phyloP scores from a whole-genome alignment of 2,888 invertebrate genomes.

The Machimus rusticus region DNA sequence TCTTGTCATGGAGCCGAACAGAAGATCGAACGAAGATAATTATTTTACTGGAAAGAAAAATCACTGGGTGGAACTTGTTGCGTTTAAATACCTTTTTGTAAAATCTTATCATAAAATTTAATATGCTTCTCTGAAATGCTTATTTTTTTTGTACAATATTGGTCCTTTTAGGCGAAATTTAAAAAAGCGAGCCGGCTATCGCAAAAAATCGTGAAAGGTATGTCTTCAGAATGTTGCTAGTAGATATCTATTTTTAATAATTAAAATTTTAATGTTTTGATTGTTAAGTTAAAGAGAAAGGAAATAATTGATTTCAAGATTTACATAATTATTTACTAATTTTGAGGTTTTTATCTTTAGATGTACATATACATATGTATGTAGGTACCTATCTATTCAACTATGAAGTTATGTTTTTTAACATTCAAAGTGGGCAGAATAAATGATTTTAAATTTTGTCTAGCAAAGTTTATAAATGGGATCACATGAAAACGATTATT shows the following conservation, averaged over 20 bases:
- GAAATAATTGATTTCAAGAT: too few species aligned
- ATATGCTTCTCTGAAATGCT: neutral
- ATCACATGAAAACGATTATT: neutral
- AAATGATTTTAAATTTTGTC: neutral
- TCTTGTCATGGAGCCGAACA: neutral
- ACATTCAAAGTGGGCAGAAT: neutral
- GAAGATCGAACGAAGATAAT: neutral
- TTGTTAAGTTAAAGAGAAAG: neutral
- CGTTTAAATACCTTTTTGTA: neutral
- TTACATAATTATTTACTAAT: too few species aligned
- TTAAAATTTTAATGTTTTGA: too few species aligned
- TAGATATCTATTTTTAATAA: too few species aligned
- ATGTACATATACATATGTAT: too few species aligned
- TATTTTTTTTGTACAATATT: neutral
- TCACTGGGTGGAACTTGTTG: neutral
- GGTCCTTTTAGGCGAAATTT: neutral
- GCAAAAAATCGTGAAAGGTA: too few species aligned
- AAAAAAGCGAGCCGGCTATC: neutral
- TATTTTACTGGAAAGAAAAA: neutral
- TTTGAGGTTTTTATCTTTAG: too few species aligned
- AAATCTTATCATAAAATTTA: neutral
- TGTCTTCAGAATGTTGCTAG: too few species aligned
- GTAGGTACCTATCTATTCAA: too few species aligned
- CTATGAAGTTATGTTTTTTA: too few species aligned
- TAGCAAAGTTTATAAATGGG: neutral